phyloP scores from a whole-genome alignment of 2,797 vertebrate species.

The Valencia hispanica region DNA sequence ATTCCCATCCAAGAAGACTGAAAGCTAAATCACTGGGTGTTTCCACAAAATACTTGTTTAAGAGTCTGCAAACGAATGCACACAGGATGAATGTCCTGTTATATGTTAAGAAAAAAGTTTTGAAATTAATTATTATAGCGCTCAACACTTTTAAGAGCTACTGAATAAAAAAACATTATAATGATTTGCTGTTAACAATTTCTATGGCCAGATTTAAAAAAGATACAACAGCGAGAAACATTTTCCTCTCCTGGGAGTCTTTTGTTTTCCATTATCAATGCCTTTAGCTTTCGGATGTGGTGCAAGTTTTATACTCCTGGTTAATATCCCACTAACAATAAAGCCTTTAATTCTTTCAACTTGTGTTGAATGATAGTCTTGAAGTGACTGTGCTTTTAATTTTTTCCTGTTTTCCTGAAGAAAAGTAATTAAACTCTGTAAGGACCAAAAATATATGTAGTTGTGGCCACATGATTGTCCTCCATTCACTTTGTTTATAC shows the following conservation, averaged over 20 bases:
- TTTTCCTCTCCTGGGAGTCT: conserved; percentile 57
- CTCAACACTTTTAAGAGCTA: not conserved
- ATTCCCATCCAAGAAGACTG: not conserved
- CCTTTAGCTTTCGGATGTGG: conserved; percentile 34
- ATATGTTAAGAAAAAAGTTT: not conserved
- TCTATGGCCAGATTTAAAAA: conserved; percentile 43
- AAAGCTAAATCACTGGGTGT: not conserved
- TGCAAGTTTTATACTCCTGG: conserved; percentile 47
- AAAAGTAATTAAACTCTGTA: conserved; percentile 20
- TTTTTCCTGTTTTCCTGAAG: conserved; percentile 20
- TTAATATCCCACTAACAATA: conserved; percentile 33
- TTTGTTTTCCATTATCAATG: conserved; percentile 49
- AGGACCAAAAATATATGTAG: conserved; percentile 27
- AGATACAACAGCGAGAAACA: conserved; percentile 22
- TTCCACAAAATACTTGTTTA: not conserved
- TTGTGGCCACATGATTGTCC: conserved; percentile 22
- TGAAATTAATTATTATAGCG: not conserved
- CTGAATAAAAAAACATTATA: not conserved
- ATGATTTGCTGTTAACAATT: conserved; percentile 30
- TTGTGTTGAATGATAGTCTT: conserved; percentile 24
- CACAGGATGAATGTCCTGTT: not conserved
- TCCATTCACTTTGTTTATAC: conserved; percentile 23
- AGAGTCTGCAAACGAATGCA: not conserved
- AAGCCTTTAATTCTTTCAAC: conserved; percentile 38
- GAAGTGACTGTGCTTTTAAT: conserved; percentile 15